Conservation (phyloP, 2,113 vertebrate species). For the Myanophis thanlyinensis region DNA sequence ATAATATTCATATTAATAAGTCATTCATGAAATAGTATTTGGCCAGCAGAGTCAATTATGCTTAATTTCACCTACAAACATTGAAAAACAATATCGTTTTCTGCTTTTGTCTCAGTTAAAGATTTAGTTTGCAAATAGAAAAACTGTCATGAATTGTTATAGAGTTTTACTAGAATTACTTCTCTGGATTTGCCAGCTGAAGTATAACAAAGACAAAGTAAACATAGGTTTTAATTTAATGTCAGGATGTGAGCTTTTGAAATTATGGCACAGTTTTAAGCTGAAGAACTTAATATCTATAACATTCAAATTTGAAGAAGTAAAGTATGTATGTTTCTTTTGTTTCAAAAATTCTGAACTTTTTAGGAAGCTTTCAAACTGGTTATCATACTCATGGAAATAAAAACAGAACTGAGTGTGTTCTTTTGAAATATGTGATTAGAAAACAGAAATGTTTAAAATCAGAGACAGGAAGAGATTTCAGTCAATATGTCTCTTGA, state of each 20-base stretch:
- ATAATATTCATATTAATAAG: slow-evolving; percentile 3
- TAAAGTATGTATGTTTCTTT: slow-evolving; percentile 7
- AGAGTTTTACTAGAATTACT: neutral
- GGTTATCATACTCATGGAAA: slow-evolving; percentile 18
- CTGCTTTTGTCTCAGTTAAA: neutral
- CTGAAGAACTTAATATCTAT: neutral
- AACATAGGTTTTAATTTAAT: neutral
- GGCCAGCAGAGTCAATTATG: neutral
- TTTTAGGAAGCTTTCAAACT: slow-evolving; percentile 15
- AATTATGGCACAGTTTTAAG: rapidly evolving
- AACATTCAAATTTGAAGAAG: neutral
- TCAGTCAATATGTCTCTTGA: neutral
- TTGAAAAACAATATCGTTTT: neutral
- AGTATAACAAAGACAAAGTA: neutral
- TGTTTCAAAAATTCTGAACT: neutral
- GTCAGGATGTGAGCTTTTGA: neutral
- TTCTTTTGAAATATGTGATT: slow-evolving; percentile 35
- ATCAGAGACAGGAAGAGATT: slow-evolving; percentile 51
- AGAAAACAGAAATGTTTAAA: slow-evolving; percentile 36
- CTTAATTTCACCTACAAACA: neutral
- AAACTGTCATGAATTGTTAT: neutral
- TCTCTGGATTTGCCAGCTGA: neutral
- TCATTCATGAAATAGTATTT: slow-evolving; percentile 20
- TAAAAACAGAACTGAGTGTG: slow-evolving; percentile 26
- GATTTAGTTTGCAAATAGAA: neutral